Conservation (phyloP, 2,888 invertebrate genomes). For the Yponomeuta evonymella region DNA sequence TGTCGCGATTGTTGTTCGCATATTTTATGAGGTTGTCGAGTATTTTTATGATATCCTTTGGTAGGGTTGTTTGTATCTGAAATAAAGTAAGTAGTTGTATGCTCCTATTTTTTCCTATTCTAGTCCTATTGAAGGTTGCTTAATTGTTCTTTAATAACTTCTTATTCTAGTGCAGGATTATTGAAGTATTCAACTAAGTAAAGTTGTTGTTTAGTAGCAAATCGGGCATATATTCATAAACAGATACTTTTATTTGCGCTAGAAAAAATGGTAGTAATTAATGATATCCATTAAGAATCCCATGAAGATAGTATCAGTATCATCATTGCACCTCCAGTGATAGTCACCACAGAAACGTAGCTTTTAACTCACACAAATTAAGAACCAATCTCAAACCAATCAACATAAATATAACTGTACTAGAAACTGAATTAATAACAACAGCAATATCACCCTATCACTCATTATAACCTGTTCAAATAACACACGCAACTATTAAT, state of each 20-base stretch:
- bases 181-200: no score
- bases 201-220: no score
- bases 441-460: background rate
- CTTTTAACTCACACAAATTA: no score
- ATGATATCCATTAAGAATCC: background rate
- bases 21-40: slow-evolving; percentile 1
- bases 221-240: no score
- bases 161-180: no score
- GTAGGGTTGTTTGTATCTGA: background rate
- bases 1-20: slow-evolving; percentile 28
- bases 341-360: no score
- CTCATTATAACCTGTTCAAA: slow-evolving; percentile 5
- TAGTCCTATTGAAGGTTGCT: background rate
- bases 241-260: background rate
- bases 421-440: background rate
- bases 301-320: background rate
- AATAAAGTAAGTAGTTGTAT: background rate
- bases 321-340: background rate
- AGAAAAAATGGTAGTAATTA: background rate
- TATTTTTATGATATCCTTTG: background rate
- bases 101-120: background rate
- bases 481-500: slow-evolving; percentile 38
- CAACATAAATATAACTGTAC: background rate
- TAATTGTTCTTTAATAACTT: background rate
- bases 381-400: no score